Base-by-base conservation (phyloP, 2,888 invertebrate genomes). In the Stegophylla sp. region DNA sequence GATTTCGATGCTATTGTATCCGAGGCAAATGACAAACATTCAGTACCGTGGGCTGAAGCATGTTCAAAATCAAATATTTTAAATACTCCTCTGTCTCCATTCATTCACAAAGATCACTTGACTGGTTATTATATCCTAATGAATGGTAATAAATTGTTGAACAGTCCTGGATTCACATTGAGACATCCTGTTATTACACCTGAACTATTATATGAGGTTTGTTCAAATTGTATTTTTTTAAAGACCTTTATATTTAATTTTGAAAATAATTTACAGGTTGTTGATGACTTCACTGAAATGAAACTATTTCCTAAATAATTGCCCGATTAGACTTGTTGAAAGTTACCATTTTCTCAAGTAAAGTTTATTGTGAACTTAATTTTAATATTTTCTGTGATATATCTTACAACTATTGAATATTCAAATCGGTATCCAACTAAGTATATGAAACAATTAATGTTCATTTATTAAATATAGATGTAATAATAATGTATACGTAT, bases 11-110 rank as follows among this genome's bases (percentile, higher is more conserved):
- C 91, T 12, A 92, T 94, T 7, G 93, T 94, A 0, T 95, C 95
- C 84, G 95, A 96, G 85, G 94, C 95, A 0, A 97, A 97, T 86
- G 96, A 97, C 87, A 96, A 96, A 86, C 97, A 97, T 86, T 90
- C 96, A 88, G 91, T 90, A 0, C 95, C 96, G 23, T 97, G 97
- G 97, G 95, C 95, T 0, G 93, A 93, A 85, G 91, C 94, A 43
- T 96, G 96, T 86, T 89, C 91, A 83, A 88, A 88, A 83, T 92
- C 94, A 86, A 88, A 89, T 64, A 91, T 96, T 43, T 88, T 89
- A 83, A 96, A 95, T 88, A 94, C 96, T 26, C 96, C 96, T 1
- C 88, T 97, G 0, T 94, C 94, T 82, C 96, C 97, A 0, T 94
- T 93, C 85, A 92, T 96, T 86, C 93, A 93, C 84, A 90, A 91